These are phyloP conservation scores for Halictus quadricinctus DNA, from an alignment of 2,888 invertebrate genomes.

Conservation along the genomic window DNA sequence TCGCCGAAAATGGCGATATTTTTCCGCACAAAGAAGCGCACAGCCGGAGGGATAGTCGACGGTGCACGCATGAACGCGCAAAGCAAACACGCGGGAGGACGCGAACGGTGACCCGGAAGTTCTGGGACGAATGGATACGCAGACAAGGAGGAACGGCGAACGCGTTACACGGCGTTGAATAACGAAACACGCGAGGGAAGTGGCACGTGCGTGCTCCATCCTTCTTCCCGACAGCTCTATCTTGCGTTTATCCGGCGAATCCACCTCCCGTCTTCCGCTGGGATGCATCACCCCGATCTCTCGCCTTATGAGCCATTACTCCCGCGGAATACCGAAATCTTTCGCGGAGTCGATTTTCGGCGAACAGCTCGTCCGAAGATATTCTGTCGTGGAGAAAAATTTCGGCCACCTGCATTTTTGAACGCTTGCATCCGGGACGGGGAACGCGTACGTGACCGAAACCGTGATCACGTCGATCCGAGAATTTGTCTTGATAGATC, in stretches of 20 bases:
- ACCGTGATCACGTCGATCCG: neutral
- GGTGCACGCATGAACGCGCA: slow-evolving; percentile 20
- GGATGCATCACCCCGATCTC: slow-evolving; percentile 48
- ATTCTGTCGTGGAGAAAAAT: slow-evolving; percentile 36
- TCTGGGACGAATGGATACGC: slow-evolving; percentile 30
- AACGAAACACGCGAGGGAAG: slow-evolving; percentile 50
- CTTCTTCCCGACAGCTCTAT: slow-evolving; percentile 80
- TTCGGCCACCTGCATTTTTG: slow-evolving; percentile 13
- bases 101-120: slow-evolving; percentile 7
- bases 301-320: slow-evolving; percentile 72
- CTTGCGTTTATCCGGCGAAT: slow-evolving; percentile 74
- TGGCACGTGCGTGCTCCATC: slow-evolving; percentile 77
- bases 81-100: slow-evolving; percentile 18
- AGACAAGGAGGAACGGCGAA: slow-evolving; percentile 24
- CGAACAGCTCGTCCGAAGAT: slow-evolving; percentile 26
- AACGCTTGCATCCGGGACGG: neutral
- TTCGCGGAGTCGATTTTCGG: slow-evolving; percentile 59
- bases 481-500: slow-evolving; percentile 5
- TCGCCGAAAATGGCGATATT: neutral
- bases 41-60: neutral
- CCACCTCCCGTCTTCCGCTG: slow-evolving; percentile 67
- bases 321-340: slow-evolving; percentile 74
- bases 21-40: neutral
- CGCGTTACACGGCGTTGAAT: slow-evolving; percentile 52
- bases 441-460: slow-evolving; percentile 33